These are phyloP conservation scores for Stictonetta naevosa DNA, from an alignment of 2,113 vertebrate species.

Conservation along the genomic window DNA sequence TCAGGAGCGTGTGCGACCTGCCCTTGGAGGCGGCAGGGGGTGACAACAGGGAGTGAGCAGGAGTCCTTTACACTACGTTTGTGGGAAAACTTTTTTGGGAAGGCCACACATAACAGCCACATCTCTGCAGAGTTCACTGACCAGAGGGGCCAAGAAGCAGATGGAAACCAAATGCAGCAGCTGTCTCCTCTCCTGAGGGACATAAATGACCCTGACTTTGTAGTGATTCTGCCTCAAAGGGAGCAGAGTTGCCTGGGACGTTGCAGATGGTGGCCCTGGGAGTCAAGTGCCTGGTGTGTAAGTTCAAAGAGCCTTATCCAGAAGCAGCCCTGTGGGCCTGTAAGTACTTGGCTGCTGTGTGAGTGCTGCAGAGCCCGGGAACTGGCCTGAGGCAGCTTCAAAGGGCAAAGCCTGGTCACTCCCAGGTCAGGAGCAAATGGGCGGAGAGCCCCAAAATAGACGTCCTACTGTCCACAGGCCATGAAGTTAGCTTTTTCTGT, in stretches of 20 bases:
- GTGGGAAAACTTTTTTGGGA: neutral
- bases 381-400: neutral
- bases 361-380: accelerated
- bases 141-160: neutral
- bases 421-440: neutral
- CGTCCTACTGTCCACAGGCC: neutral
- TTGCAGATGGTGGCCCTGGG: neutral
- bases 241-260: accelerated
- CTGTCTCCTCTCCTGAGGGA: neutral
- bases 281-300: neutral
- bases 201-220: neutral
- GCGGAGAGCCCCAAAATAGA: neutral
- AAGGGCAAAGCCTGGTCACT: neutral
- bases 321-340: neutral
- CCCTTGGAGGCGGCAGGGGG: neutral
- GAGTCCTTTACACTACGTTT: neutral
- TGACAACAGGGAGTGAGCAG: neutral
- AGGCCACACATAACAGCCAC: neutral
- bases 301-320: neutral
- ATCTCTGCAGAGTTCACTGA: neutral
- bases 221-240: neutral
- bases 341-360: neutral
- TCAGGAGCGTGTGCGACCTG: neutral
- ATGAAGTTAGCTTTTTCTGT: neutral
- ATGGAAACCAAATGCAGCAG: neutral